A percentile compares a stretch with the other conserved stretches of the same genome.
Evolutionary conservation across 2,113 vertebrate genomes (phyloP).

Genomic region (Bos indicus): DNA sequence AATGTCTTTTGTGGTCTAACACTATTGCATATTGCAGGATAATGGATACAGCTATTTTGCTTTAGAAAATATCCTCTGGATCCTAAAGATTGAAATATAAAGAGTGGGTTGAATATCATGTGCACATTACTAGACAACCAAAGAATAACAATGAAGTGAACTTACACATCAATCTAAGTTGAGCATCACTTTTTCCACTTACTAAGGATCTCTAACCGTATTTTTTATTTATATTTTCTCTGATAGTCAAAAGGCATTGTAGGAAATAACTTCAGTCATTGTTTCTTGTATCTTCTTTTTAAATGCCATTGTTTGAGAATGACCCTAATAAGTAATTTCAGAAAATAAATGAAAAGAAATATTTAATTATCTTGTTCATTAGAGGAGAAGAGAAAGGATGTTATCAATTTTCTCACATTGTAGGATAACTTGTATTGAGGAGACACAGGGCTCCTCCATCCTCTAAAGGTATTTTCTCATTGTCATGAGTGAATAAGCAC

Average conservation of each 20-base stretch:
- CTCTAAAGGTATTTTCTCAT: not conserved
- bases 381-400: not conserved
- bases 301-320: not conserved
- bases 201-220: not conserved
- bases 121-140: no score
- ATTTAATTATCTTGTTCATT: not conserved
- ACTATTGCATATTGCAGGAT: not conserved
- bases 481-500: not conserved
- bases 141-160: no score
- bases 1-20: not conserved
- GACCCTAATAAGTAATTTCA: not conserved
- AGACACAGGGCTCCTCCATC: not conserved
- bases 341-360: not conserved
- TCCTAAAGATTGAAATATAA: no score
- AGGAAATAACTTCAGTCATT: slow-evolving; percentile 9
- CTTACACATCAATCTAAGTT: not conserved
- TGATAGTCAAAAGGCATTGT: not conserved
- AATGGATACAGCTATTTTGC: not conserved
- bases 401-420: not conserved
- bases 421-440: not conserved
- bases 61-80: not conserved
- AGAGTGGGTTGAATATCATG: no score
- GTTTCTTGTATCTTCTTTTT: not conserved
- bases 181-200: not conserved
- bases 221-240: not conserved